A percentile compares a stretch with the other conserved stretches of the same genome.
Evolutionary conservation across 1,140 invertebrate species (phyloP).

Genomic region (Stenopsyche tienmushanensis): DNA sequence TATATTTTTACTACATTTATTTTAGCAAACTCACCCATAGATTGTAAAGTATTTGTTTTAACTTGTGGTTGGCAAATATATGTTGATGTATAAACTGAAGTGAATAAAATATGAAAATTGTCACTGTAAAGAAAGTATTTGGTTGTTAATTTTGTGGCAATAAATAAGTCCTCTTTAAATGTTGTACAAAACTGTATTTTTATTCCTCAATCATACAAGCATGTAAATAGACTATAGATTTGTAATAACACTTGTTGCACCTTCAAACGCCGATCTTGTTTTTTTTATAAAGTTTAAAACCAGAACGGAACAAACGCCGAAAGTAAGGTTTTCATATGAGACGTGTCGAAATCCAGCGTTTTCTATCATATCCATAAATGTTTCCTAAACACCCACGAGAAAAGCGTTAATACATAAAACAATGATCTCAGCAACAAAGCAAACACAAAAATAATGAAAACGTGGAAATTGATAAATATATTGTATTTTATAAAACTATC

Average conservation of each 20-base stretch:
- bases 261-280: too few species aligned
- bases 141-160: constrained; percentile 38
- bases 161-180: constrained; percentile 40
- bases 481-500: too few species aligned
- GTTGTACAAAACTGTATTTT: constrained; percentile 5
- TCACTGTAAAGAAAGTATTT: constrained; percentile 24
- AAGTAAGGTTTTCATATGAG: constrained; percentile 85
- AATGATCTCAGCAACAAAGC: too few species aligned
- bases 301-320: constrained; percentile 92
- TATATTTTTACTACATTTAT: too few species aligned
- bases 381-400: constrained; percentile 67
- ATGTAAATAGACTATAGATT: not conserved
- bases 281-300: constrained; percentile 80
- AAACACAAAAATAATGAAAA: too few species aligned
- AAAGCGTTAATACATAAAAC: too few species aligned
- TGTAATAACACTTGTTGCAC: not conserved
- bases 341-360: constrained; percentile 84
- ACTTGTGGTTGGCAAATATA: constrained; percentile 39
- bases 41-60: too few species aligned
- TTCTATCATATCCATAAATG: constrained; percentile 86
- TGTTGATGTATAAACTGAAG: constrained; percentile 3
- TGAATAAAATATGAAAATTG: too few species aligned
- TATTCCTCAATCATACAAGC: constrained; percentile 4
- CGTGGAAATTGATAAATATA: too few species aligned
- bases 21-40: too few species aligned